Evolutionary conservation across 2,888 invertebrate species (phyloP).

Genomic region (Hyposoter didymator): DNA sequence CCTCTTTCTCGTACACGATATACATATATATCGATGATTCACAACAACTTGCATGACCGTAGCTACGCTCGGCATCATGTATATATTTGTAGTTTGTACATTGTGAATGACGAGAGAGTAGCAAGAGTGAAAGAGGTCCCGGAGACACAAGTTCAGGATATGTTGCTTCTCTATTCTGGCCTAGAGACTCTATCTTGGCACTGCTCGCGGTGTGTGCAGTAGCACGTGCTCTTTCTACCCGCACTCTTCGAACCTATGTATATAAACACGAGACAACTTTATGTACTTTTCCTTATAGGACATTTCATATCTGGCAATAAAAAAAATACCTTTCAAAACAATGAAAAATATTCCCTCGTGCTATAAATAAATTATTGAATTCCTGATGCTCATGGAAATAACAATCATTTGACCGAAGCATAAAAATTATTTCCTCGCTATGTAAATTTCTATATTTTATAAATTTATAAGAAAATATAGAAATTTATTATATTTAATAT

Average conservation of each 20-base stretch:
- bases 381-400: no score
- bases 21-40: conserved; percentile 37
- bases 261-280: conserved; percentile 21
- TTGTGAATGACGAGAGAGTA: conserved; percentile 56
- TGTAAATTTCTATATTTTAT: no score
- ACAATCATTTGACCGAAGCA: no score
- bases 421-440: neutral
- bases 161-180: conserved; percentile 52
- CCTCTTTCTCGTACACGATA: conserved; percentile 44
- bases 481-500: no score
- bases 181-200: conserved; percentile 47
- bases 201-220: conserved; percentile 24
- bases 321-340: neutral
- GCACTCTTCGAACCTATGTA: conserved; percentile 26
- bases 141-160: conserved; percentile 49
- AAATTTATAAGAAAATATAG: no score
- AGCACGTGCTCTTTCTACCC: conserved; percentile 56
- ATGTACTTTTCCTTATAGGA: neutral
- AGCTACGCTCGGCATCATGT: conserved; percentile 25
- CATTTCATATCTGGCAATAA: conserved; percentile 1
- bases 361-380: no score
- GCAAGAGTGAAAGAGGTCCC: conserved; percentile 48
- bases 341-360: neutral
- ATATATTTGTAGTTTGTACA: conserved; percentile 54
- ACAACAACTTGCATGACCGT: conserved; percentile 43